These are phyloP conservation scores for Glandiceps talaboti DNA, from an alignment of 53 echinoderm and acorn worm genomes.

Conservation along the genomic window DNA sequence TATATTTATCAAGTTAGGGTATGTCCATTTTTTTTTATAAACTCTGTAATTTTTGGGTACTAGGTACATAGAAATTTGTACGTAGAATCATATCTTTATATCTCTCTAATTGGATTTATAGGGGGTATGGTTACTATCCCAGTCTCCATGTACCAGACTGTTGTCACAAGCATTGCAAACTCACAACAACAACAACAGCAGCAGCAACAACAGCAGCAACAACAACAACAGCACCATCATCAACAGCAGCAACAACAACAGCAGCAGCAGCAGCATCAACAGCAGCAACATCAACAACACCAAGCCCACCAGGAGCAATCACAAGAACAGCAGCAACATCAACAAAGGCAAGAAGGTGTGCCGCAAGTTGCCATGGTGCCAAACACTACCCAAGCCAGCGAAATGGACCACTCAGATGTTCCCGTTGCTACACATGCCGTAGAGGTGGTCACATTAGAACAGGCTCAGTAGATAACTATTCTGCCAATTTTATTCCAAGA, in stretches of 20 bases:
- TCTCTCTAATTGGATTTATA: too few relatives aligned
- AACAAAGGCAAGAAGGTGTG: constrained; percentile 3
- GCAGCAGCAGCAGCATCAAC: neutral
- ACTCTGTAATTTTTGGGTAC: too few relatives aligned
- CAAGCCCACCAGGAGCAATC: too few relatives aligned
- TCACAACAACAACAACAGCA: constrained; percentile 5
- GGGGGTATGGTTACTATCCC: constrained; percentile 83
- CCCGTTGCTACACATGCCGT: constrained; percentile 41
- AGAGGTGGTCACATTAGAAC: constrained; percentile 42
- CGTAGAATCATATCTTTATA: too few relatives aligned
- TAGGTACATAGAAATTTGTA: too few relatives aligned
- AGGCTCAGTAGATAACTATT: neutral
- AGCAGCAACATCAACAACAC: neutral
- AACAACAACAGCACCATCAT: neutral
- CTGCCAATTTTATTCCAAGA: too few relatives aligned
- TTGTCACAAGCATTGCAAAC: constrained; percentile 41
- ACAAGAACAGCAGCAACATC: neutral
- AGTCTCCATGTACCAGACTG: constrained; percentile 85
- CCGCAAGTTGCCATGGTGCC: constrained; percentile 3
- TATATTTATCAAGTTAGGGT: too few relatives aligned
- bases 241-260: neutral
- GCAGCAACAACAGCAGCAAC: neutral
- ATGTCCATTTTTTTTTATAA: too few relatives aligned
- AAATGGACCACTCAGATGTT: neutral
- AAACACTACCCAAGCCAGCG: neutral